A percentile compares a stretch with the other conserved stretches of the same genome.
Evolutionary conservation across 2,888 invertebrate genomes (phyloP).

Genomic region (Antheraea yamamai): DNA sequence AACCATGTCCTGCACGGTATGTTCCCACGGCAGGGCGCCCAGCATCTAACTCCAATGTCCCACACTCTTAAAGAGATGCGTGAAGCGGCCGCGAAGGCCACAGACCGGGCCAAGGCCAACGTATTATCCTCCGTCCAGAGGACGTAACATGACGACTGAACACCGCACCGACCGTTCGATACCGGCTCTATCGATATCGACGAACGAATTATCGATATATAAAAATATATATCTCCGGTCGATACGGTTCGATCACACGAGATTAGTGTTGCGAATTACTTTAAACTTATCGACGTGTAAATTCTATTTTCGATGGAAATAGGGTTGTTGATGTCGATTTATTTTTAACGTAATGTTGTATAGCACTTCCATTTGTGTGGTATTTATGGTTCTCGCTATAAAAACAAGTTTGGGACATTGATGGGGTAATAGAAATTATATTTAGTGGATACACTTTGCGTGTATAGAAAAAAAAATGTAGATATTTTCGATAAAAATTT

Average conservation of each 20-base stretch:
- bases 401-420: background rate
- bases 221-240: background rate
- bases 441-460: background rate
- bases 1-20: conserved; percentile 89
- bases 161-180: background rate
- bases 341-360: background rate
- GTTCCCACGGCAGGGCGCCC: conserved; percentile 79
- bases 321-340: background rate
- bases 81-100: conserved; percentile 90
- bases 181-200: background rate
- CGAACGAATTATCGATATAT: background rate
- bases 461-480: background rate
- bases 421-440: background rate
- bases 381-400: background rate
- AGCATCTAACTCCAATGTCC: conserved; percentile 41
- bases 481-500: conserved; percentile 3
- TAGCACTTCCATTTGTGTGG: background rate
- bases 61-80: conserved; percentile 84
- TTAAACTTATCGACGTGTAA: background rate
- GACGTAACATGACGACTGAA: conserved; percentile 51
- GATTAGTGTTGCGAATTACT: background rate
- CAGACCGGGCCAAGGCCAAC: conserved; percentile 88
- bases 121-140: conserved; percentile 75
- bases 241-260: background rate
- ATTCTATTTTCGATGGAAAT: background rate